Conservation (phyloP, 2,113 vertebrate species). For the Chaetorhynchus papuensis region DNA sequence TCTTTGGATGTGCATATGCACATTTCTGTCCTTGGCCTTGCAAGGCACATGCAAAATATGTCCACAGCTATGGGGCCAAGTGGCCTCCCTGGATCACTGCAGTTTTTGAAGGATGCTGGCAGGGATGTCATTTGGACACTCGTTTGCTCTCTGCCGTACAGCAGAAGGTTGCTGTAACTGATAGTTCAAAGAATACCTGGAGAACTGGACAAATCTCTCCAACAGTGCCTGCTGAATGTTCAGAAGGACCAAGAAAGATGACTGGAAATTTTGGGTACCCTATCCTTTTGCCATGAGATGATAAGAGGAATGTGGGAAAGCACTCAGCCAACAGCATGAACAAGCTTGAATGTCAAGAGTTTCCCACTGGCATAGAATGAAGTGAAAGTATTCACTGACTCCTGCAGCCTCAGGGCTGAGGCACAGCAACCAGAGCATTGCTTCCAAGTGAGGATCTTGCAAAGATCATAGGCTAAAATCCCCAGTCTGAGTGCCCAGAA, state of each 20-base stretch:
- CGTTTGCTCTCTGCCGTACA: background rate
- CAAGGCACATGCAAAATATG: background rate
- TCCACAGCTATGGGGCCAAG: background rate
- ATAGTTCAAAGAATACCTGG: background rate
- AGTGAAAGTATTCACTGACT: background rate
- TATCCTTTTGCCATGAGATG: background rate
- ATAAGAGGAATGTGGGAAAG: background rate
- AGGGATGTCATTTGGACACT: background rate
- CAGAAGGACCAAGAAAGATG: background rate
- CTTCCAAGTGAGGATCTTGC: background rate
- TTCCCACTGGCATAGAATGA: background rate
- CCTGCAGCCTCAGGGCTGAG: background rate
- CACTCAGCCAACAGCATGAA: background rate
- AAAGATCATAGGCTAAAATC: background rate
- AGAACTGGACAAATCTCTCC: background rate
- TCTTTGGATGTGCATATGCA: background rate
- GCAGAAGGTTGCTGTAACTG: background rate
- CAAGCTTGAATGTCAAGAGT: background rate
- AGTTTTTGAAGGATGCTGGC: background rate
- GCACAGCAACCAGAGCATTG: background rate
- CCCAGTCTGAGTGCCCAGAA: background rate
- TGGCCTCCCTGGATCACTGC: background rate
- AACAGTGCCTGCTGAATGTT: background rate
- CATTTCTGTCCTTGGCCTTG: background rate
- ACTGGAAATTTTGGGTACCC: background rate